Evolutionary conservation across 2,113 vertebrate species (phyloP).

Genomic region (Percina caprodes): DNA sequence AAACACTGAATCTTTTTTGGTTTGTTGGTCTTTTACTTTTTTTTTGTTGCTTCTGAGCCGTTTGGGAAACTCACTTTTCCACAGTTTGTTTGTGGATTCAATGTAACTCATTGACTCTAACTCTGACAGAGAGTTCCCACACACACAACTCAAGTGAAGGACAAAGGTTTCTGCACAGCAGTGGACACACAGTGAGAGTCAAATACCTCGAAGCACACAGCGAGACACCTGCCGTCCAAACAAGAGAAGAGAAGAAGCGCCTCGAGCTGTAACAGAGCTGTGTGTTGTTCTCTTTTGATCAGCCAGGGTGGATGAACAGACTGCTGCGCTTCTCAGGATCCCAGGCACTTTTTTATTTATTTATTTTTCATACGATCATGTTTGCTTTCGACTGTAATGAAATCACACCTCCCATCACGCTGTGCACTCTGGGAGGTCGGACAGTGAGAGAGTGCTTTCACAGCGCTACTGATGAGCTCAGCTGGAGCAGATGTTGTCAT

Average conservation of each 20-base stretch:
- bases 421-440: slow-evolving; percentile 43
- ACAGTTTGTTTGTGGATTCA: slow-evolving; percentile 2
- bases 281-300: slow-evolving; percentile 67
- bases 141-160: slow-evolving; percentile 21
- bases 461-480: slow-evolving; percentile 46
- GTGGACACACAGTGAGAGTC: slow-evolving; percentile 32
- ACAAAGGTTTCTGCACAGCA: slow-evolving; percentile 41
- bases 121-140: slow-evolving; percentile 4
- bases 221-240: slow-evolving; percentile 56
- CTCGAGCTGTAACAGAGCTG: slow-evolving; percentile 55
- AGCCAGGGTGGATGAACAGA: slow-evolving; percentile 23
- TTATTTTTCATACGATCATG: not conserved
- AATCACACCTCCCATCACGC: slow-evolving; percentile 59
- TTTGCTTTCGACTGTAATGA: slow-evolving; percentile 58
- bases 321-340: slow-evolving; percentile 62
- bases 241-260: slow-evolving; percentile 32
- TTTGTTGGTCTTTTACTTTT: too few species aligned
- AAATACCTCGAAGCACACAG: slow-evolving; percentile 48
- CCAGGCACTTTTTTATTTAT: not conserved
- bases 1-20: not conserved
- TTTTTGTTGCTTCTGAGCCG: not conserved
- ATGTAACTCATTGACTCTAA: not conserved
- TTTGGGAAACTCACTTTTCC: not conserved
- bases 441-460: slow-evolving; percentile 36
- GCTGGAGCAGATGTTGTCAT: slow-evolving; percentile 65